Evolutionary conservation across 2,888 invertebrate genomes (phyloP).

Genomic region (Ganaspis brasiliensis): DNA sequence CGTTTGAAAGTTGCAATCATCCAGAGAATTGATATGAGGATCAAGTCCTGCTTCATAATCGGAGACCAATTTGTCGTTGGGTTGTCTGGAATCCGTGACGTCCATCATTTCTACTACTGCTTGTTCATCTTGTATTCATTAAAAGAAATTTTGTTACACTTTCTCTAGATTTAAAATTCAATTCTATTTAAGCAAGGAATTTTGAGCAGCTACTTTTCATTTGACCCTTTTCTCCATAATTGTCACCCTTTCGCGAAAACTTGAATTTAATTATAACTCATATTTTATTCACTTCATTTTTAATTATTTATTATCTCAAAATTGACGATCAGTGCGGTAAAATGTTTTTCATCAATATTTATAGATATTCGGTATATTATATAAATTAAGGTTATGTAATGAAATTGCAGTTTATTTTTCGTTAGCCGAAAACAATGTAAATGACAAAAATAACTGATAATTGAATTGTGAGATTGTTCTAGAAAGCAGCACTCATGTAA

Average conservation of each 20-base stretch:
- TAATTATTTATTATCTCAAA: not conserved
- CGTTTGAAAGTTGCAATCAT: conserved; percentile 72
- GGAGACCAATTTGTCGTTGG: conserved; percentile 66
- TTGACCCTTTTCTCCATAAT: not conserved
- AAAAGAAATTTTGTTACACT: conserved; percentile 74
- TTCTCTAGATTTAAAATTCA: conserved; percentile 42
- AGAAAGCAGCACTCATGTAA: conserved; percentile 3
- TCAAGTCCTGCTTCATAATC: conserved; percentile 71
- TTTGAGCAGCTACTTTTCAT: not conserved
- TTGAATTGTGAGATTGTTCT: conserved; percentile 9
- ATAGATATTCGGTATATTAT: not conserved
- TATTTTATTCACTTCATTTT: conserved; percentile 10
- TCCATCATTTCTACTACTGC: conserved; percentile 77
- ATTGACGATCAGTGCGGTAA: conserved; percentile 3
- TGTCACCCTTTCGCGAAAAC: not conserved
- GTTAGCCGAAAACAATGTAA: not conserved
- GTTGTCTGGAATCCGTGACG: conserved; percentile 73
- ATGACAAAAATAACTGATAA: not conserved
- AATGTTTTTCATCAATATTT: too few species aligned
- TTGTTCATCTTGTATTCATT: conserved; percentile 73
- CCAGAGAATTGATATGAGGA: conserved; percentile 72
- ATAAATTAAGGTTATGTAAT: not conserved
- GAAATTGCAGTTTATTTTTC: not conserved
- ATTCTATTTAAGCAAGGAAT: not conserved
- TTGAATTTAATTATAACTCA: too few species aligned